Evolutionary conservation across 1,140 invertebrate genomes (phyloP), one percentile per base, ranked within the genome.

Genomic region (Drosophila leontia): DNA sequence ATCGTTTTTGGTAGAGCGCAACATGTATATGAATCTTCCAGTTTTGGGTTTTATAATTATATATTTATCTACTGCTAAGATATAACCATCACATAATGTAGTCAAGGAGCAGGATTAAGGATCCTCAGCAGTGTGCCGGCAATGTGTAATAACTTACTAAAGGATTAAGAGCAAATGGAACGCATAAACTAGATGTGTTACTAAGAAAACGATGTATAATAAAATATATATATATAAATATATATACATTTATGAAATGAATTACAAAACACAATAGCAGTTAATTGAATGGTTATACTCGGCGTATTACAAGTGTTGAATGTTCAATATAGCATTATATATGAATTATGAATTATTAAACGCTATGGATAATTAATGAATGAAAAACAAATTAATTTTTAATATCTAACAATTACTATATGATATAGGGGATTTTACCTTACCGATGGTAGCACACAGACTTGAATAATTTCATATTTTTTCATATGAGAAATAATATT

Each of bases 321-420:
- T 87, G 84, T 87, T 87, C 84, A 84, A 87, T 88, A 88, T 88
- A 88, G 81, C 74, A 87, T 83, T 84, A 80, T 78, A 61, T 77
- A 78, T 77, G 50, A 78, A 78, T 77, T 77, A 78, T 48, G 64
- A 80, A 87, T 86, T 86, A 87, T 86, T 86, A 86, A 59, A 82
- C 60, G 78, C 79, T 72, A 81, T 67, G 55, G 35, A 82, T 45
- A 68, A 55, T 61, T 61, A 77, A 51, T 44, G 15, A 48, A 50
- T n/a, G 26, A 50, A 1, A 55, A 75, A 55, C 23, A 59, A 71
- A 63, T 44, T 82, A 26, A 80, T 57, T 64, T 64, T 65, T 56
- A 76, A 65, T 41, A 76, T 78, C 51, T 23, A 53, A 39, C 67
- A 72, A 51, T 53, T 65, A 62, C 34, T 48, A 75, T 44, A 78